Evolutionary conservation across 2,113 vertebrate genomes (phyloP).

Genomic region (Ammodytes marinus): DNA sequence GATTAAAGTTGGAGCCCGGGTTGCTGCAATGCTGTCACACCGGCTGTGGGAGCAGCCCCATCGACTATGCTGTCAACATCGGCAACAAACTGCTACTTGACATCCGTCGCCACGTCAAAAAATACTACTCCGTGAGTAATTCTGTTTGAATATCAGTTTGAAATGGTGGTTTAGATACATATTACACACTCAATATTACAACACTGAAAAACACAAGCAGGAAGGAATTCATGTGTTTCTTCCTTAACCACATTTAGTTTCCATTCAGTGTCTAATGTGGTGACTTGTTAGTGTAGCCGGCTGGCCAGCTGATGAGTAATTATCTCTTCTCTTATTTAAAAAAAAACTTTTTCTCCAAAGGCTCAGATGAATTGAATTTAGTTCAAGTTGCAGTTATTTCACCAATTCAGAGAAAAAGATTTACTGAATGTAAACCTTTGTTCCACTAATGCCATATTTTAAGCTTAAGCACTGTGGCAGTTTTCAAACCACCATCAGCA

Average conservation of each 20-base stretch:
- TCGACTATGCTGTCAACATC: conserved; percentile 84
- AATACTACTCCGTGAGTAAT: conserved; percentile 94
- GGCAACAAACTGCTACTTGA: conserved; percentile 92
- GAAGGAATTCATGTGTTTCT: neutral
- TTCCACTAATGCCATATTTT: neutral
- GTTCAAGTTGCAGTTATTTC: neutral
- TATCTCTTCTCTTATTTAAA: neutral
- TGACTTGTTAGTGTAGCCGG: conserved; percentile 27
- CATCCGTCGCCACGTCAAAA: conserved; percentile 90
- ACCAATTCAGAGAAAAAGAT: neutral
- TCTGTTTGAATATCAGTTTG: conserved; percentile 1
- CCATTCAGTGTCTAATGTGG: conserved; percentile 29
- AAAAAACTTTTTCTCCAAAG: neutral
- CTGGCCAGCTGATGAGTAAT: neutral
- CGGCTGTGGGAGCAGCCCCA: conserved; percentile 86
- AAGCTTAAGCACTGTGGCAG: neutral
- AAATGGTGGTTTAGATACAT: neutral
- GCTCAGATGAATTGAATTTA: too few relatives aligned
- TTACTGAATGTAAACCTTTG: neutral
- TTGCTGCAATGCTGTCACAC: conserved; percentile 91
- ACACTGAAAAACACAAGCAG: conserved; percentile 3
- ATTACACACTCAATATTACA: neutral
- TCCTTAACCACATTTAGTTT: conserved; percentile 51
- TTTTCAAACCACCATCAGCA: neutral
- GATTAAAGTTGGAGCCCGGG: conserved; percentile 86